Evolutionary conservation across 2,888 invertebrate genomes (phyloP), one percentile per base, ranked within the genome.

Genomic region (Trachelus tabidus): DNA sequence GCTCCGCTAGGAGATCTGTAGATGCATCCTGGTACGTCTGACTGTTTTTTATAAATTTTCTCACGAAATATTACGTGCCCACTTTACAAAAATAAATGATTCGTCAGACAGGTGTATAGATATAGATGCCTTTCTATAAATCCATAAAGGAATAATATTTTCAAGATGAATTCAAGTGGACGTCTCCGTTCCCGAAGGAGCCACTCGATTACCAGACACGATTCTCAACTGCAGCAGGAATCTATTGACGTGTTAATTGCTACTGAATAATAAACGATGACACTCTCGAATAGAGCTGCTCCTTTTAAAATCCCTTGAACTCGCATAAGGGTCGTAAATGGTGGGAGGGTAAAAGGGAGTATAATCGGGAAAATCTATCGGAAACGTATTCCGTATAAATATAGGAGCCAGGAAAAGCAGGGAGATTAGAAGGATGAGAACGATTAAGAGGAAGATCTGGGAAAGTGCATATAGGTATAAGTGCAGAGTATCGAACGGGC

Each of bases 201-300:
- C 56, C 56, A 56, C 56, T 23, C 56, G 56, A 56, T 56, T 56
- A 56, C 56, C 56, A 56, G 56, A 56, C 56, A 23, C 56, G 56
- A 56, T 56, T 56, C 56, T 84, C 86, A 87, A 87, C 85, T 87
- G 88, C 88, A 85, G 84, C 84, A 86, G 85, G 56, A 56, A 86
- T 85, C 88, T 89, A 89, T 89, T 89, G 89, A 88, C 88, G 88
- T 85, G 88, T 89, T 89, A 89, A 89, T 89, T 89, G 89, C 89
- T 83, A 84, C 84, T 89, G 88, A 89, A 89, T 89, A 88, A 89
- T 89, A 86, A 84, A 89, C 85, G 83, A 77, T 83, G 82, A 81
- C 85, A 83, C 85, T 83, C 85, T 84, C 79, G 80, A 83, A 82
- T 81, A 78, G 82, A 83, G 84, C 85, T 82, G 86, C 56, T 87